A percentile compares a stretch with the other conserved stretches of the same genome.
These are phyloP conservation scores for Paradoxurus hermaphroditus DNA, from an alignment of 2,113 vertebrate genomes.

Conservation along the genomic window DNA sequence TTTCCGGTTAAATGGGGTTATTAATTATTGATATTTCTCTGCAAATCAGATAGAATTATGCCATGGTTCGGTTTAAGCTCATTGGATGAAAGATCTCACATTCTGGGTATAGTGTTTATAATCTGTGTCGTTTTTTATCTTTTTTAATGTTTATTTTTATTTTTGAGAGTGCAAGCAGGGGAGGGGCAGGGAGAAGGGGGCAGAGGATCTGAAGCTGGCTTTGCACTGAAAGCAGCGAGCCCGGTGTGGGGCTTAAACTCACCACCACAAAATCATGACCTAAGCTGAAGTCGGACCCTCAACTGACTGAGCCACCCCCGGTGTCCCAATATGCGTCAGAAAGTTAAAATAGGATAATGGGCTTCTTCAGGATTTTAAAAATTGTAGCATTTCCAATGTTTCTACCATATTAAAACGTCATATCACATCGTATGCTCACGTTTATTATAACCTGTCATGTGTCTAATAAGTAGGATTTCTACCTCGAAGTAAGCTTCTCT, in stretches of 20 bases:
- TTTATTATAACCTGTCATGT: constrained; percentile 4
- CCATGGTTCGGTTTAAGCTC: neutral
- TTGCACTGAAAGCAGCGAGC: too few relatives aligned
- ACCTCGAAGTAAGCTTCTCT: neutral
- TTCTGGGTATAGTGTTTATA: neutral
- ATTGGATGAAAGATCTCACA: neutral
- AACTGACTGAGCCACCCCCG: too few relatives aligned
- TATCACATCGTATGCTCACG: neutral
- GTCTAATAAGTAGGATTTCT: neutral
- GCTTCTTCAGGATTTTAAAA: neutral
- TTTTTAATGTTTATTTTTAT: too few relatives aligned
- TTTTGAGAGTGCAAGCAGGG: too few relatives aligned
- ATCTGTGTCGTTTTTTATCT: neutral
- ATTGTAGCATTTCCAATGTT: neutral
- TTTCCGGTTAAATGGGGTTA: neutral
- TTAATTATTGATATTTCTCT: neutral
- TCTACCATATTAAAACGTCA: neutral
- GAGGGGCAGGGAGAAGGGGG: too few relatives aligned
- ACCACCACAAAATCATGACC: too few relatives aligned
- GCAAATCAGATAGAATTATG: neutral
- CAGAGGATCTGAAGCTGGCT: too few relatives aligned
- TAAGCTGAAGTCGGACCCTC: too few relatives aligned
- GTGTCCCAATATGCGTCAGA: neutral
- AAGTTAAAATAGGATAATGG: neutral
- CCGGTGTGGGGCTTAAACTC: too few relatives aligned